Evolutionary conservation across 2,888 invertebrate genomes (phyloP).

Genomic region (Fragum fragum): DNA sequence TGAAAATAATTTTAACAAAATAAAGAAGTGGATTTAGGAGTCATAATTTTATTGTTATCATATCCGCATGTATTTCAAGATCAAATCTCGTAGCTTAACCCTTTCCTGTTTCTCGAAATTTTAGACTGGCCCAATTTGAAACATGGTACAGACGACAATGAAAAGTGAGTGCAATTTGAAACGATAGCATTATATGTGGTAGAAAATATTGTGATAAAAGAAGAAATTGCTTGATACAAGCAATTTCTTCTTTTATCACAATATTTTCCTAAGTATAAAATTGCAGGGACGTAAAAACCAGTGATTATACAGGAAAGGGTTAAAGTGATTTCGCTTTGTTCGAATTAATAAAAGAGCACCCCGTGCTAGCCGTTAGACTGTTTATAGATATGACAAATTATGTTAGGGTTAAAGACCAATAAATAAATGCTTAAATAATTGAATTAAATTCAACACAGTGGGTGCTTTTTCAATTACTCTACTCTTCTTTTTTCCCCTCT

Average conservation of each 20-base stretch:
- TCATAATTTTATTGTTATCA: conserved; percentile 3
- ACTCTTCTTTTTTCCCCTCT: not conserved
- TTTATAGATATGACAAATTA: conserved; percentile 1
- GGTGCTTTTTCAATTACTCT: not conserved
- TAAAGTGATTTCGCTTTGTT: not conserved
- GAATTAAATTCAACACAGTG: not conserved
- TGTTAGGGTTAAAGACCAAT: conserved; percentile 6
- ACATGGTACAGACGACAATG: too few relatives aligned
- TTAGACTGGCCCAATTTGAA: too few relatives aligned
- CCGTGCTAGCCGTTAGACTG: not conserved
- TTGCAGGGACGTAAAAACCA: too few relatives aligned
- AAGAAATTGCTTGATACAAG: too few relatives aligned
- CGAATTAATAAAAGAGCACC: not conserved
- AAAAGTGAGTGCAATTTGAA: too few relatives aligned
- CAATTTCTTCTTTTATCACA: too few relatives aligned
- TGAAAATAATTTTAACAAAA: conserved; percentile 6
- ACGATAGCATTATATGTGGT: too few relatives aligned
- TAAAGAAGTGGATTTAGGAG: conserved; percentile 1
- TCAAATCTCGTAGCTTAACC: not conserved
- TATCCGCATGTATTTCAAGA: not conserved
- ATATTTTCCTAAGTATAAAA: too few relatives aligned
- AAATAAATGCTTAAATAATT: conserved; percentile 3
- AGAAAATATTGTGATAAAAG: too few relatives aligned
- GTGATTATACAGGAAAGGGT: too few relatives aligned
- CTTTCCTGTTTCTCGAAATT: too few relatives aligned